A percentile compares a stretch with the other conserved stretches of the same genome.
These are phyloP conservation scores for Vultur gryphus DNA, from an alignment of 2,797 vertebrate species.

Conservation along the genomic window DNA sequence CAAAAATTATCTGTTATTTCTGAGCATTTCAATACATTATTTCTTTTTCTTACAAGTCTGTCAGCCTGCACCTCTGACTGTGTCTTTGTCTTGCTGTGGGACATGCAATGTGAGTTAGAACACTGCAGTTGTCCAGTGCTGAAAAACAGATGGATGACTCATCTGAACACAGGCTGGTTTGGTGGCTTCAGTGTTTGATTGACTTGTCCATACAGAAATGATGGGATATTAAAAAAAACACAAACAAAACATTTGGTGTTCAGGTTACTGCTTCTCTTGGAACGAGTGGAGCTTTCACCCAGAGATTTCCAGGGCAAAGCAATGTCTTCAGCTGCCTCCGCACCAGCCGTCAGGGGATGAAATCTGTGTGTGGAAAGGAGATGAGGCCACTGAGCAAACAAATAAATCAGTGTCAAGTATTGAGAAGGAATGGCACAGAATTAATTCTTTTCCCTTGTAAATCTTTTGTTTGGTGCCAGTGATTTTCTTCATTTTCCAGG, in stretches of 20 bases:
- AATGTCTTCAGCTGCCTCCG: neutral
- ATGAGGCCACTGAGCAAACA: neutral
- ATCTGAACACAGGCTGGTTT: neutral
- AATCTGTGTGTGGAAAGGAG: slow-evolving; percentile 35
- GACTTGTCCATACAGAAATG: neutral
- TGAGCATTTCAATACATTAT: neutral
- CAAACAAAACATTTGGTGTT: neutral
- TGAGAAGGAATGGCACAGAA: neutral
- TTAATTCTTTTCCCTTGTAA: neutral
- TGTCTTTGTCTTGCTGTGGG: neutral
- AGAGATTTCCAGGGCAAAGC: neutral
- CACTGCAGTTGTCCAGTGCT: neutral
- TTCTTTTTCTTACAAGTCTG: neutral
- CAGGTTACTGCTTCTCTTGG: neutral
- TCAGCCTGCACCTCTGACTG: neutral
- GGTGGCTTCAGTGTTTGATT: neutral
- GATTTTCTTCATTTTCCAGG: neutral
- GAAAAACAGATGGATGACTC: neutral
- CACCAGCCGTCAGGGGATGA: slow-evolving; percentile 37
- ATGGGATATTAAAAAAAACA: neutral
- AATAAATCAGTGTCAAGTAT: neutral
- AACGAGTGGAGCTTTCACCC: neutral
- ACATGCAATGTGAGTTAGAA: neutral
- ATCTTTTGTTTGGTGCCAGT: neutral
- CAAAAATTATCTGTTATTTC: slow-evolving; percentile 30